Conservation (phyloP, 2,113 vertebrate species). For the Rhegmatorhina hoffmannsi region DNA sequence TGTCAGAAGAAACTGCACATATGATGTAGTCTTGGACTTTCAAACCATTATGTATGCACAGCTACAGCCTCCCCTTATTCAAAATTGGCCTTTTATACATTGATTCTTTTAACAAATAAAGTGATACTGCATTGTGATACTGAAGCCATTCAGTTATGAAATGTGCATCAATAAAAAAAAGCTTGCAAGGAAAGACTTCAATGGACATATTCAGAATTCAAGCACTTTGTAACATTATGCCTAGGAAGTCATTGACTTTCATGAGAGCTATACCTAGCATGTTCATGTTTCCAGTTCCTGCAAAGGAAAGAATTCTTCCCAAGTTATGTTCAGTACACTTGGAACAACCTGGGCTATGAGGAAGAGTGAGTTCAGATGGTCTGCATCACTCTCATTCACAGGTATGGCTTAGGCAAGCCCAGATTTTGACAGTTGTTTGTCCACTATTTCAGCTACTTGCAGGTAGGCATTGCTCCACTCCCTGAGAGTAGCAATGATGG, state of each 20-base stretch:
- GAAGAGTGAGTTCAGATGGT: not conserved
- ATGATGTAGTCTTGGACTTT: not conserved
- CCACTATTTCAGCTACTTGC: not conserved
- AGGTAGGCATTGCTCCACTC: not conserved
- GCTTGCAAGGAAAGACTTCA: not conserved
- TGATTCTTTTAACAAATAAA: not conserved
- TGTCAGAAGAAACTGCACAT: not conserved
- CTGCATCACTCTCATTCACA: not conserved
- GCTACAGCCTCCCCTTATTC: not conserved
- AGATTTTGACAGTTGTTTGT: not conserved
- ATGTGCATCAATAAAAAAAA: not conserved
- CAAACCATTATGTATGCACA: not conserved
- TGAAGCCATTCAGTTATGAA: not conserved
- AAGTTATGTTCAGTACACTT: not conserved
- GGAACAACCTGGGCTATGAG: not conserved
- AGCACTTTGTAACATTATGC: not conserved
- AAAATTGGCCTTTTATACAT: not conserved
- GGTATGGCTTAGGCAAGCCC: not conserved
- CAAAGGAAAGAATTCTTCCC: not conserved
- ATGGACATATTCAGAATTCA: constrained; percentile 3
- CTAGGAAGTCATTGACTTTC: not conserved
- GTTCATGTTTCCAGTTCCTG: not conserved
- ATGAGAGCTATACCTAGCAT: not conserved
- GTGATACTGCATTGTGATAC: not conserved
- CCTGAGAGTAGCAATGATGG: not conserved